A percentile compares a stretch with the other conserved stretches of the same genome.
phyloP scores from a whole-genome alignment of 2,888 invertebrate genomes.

The Dicyrtoma fusca region DNA sequence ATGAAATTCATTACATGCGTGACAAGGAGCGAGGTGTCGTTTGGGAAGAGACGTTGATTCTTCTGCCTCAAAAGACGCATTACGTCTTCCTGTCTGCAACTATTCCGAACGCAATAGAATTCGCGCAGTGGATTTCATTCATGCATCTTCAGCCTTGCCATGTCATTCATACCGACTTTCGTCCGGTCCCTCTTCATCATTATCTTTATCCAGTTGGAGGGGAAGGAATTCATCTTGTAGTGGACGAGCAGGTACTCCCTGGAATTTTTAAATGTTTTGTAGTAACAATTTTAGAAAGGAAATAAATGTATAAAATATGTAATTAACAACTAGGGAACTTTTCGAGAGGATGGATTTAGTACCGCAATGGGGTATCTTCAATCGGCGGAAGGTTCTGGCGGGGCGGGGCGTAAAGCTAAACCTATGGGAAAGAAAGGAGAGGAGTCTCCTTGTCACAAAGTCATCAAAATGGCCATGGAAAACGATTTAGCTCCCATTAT shows the following conservation, averaged over 20 bases:
- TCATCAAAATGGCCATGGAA: slow-evolving; percentile 99
- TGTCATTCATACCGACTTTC: slow-evolving; percentile 97
- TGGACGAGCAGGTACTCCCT: slow-evolving; percentile 76
- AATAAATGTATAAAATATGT: neutral
- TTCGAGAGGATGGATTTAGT: slow-evolving; percentile 96
- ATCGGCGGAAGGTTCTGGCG: slow-evolving; percentile 81
- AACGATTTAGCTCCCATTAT: slow-evolving; percentile 97
- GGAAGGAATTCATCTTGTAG: slow-evolving; percentile 93
- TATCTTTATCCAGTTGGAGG: slow-evolving; percentile 97
- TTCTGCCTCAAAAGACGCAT: slow-evolving; percentile 95
- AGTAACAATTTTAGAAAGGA: neutral
- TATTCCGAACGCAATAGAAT: slow-evolving; percentile 97
- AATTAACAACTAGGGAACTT: slow-evolving; percentile 70
- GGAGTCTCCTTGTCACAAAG: slow-evolving; percentile 88
- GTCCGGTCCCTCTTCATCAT: slow-evolving; percentile 97
- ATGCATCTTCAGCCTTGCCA: slow-evolving; percentile 97
- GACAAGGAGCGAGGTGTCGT: slow-evolving; percentile 99
- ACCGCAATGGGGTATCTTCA: slow-evolving; percentile 93
- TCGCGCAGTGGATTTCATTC: slow-evolving; percentile 91
- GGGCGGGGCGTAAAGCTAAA: slow-evolving; percentile 73
- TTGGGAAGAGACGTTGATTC: slow-evolving; percentile 98
- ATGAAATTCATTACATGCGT: slow-evolving; percentile 99
- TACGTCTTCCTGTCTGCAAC: slow-evolving; percentile 99
- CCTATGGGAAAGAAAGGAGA: slow-evolving; percentile 63
- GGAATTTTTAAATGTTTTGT: neutral